Percentiles rank a stretch among this genome's conserved stretches.
These are phyloP conservation scores for Fratercula arctica DNA, from an alignment of 2,797 vertebrate genomes.

Conservation along the genomic window DNA sequence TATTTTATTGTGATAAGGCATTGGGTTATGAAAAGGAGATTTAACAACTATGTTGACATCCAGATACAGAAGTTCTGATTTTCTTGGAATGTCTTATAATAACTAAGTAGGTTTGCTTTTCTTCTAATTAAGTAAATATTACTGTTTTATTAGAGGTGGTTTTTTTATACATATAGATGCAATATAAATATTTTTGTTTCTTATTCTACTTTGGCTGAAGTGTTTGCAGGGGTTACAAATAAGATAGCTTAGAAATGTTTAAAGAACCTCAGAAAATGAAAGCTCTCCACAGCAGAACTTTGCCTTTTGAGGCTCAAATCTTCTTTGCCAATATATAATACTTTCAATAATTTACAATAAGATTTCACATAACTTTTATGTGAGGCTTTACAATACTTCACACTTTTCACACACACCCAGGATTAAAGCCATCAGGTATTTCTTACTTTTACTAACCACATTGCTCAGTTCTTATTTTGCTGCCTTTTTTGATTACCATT, in stretches of 20 bases:
- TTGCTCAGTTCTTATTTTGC: neutral
- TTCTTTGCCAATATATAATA: neutral
- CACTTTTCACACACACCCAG: neutral
- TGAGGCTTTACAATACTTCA: neutral
- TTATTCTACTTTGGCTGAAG: neutral
- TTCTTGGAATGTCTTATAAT: neutral
- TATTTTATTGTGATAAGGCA: neutral
- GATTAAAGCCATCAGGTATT: neutral
- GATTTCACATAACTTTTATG: neutral
- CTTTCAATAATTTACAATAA: neutral
- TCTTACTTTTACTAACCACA: neutral
- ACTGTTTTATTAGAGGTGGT: rapidly evolving
- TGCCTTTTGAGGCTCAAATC: neutral
- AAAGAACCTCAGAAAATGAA: neutral
- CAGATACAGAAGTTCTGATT: neutral
- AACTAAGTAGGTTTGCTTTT: neutral
- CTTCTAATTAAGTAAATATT: neutral
- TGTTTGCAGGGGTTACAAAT: neutral
- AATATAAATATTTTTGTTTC: neutral
- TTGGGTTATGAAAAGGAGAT: neutral
- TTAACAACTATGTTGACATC: neutral
- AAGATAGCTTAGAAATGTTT: neutral
- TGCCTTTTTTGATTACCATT: neutral
- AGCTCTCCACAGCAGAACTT: neutral
- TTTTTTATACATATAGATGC: neutral